phyloP scores from a whole-genome alignment of 2,797 vertebrate genomes.

The Schizopygopsis malacanthus region DNA sequence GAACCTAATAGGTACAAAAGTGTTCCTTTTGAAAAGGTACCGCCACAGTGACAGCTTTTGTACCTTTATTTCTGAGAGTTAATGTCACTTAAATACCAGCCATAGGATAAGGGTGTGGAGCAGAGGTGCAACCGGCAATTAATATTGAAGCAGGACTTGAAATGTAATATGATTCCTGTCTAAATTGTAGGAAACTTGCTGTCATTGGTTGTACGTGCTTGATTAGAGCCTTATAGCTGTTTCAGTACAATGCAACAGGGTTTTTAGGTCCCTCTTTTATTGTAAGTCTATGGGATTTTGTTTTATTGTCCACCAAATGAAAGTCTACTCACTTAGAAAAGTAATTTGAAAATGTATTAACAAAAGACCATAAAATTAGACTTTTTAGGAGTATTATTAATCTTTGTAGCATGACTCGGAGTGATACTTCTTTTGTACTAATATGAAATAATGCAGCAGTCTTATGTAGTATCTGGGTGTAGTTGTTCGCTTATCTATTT shows the following conservation, averaged over 20 bases:
- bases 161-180: conserved; percentile 11
- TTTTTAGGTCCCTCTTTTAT: neutral
- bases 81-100: neutral
- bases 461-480: conserved; percentile 45
- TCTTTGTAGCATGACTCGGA: neutral
- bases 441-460: conserved; percentile 24
- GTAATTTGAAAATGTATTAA: neutral
- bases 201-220: neutral
- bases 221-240: neutral
- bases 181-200: neutral
- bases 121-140: conserved; percentile 43
- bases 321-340: neutral
- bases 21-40: no score
- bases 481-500: conserved; percentile 48
- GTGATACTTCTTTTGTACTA: neutral
- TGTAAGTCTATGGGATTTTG: neutral
- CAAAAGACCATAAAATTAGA: neutral
- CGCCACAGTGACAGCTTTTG: no score
- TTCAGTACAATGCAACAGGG: neutral
- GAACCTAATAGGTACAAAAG: no score
- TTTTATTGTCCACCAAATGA: neutral
- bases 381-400: neutral
- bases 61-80: neutral
- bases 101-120: neutral
- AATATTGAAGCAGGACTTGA: conserved; percentile 50